Base-by-base conservation (phyloP, 2,113 vertebrate species). In the Chelonoidis abingdonii region DNA sequence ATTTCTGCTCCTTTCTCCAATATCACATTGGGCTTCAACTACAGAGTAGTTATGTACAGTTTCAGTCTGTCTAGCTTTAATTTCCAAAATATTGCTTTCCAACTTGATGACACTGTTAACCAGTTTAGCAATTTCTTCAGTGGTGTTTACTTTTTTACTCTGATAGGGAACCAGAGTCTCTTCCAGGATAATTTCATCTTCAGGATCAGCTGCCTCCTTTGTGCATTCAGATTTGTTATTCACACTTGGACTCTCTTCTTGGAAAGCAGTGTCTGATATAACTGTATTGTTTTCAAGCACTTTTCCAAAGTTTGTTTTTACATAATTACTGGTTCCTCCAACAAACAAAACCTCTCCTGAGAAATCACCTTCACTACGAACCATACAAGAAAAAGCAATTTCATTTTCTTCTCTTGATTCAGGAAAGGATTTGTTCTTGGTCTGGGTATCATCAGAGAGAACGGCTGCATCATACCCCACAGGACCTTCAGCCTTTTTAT, bases 61-160 rank as follows among this genome's bases (percentile, higher is more conserved):
- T 95, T 91, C 93, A 76, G 9, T 91, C 54, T 98, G 92, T 54
- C 76, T 94, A 75, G 95, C 94, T 94, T 97, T 98, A 2, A 97
- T 96, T 98, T 98, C 97, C 85, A 97, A 57, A 72, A 94, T 92
- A 89, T 84, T 93, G 87, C 89, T 96, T 96, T 96, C 97, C 81
- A 98, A 83, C 57, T 93, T 94, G 80, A 82, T 49, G 27, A 94
- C 50, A 90, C 92, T 97, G 31, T 59, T 94, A 24, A 93, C 94
- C 50, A 97, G 80, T 78, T 93, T 95, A 57, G 89, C 93, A 87
- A 95, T 95, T 95, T 98, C 96, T 56, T 97, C 91, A 35, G 79
- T 54, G 44, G 49, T 79, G n/a, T 57, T 89, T 92, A 87, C 31
- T 52, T 69, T 83, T 92, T 89, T 92, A 57, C 53, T 95, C 62